Base-by-base conservation (phyloP, 2,113 vertebrate genomes). In the Pyxicephalus adspersus region DNA sequence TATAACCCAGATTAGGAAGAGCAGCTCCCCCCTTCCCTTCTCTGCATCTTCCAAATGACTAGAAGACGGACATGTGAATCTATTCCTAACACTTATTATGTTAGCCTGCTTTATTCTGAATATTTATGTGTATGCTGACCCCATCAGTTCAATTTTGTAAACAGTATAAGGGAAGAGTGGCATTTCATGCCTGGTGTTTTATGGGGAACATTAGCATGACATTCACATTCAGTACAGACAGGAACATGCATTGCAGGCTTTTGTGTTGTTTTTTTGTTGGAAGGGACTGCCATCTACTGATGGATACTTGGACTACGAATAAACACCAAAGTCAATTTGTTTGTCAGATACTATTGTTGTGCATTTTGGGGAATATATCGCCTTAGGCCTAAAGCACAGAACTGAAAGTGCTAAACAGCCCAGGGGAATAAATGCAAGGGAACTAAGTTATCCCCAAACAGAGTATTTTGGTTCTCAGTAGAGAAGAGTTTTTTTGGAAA, bases 201-300 rank as follows among this genome's bases (percentile, higher is more conserved):
- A 31, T 61, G 26, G 52, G 18, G 60, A 54, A 64, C 28, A 63
- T 38, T 50, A 58, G 8, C 54, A 67, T 72, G 58, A 16, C 28
- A 73, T 68, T 74, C n/a, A 45, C 58, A 63, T 31, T 45, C 19
- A 28, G 68, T 66, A 31, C 19, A 34, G 16, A 20, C 38, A 57
- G 25, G 67, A 74, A 74, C 17, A 61, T 28, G 28, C 60, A 74
- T 38, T 55, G 60, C 68, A 50, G 58, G 3, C 11, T 26, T 64
- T 26, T 18, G 52, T 13, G 26, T 19, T 22, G 9, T 50, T 23
- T 45, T 18, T 5, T 13, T 29, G 26, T 63, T 25, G 22, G 70
- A 15, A 26, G 17, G n/a, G 26, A 63, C 28, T 28, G 5, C 66
- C 79, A 64, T 81, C 79, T 81, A 22, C 50, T 81, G 79, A 70